Percentiles rank a stretch among this genome's conserved stretches.
phyloP scores from a whole-genome alignment of 2,797 vertebrate species.

The Merluccius polli region DNA sequence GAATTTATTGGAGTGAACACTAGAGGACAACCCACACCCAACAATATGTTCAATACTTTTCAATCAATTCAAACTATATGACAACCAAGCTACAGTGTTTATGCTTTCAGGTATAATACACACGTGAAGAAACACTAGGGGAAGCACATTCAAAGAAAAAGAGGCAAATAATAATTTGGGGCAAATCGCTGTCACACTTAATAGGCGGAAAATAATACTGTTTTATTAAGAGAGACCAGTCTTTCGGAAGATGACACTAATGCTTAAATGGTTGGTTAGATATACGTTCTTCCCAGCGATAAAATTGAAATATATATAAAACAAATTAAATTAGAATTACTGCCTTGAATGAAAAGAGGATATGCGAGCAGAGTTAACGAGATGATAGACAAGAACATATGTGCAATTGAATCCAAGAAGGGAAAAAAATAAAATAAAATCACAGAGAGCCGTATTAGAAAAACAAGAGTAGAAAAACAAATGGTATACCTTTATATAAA shows the following conservation, averaged over 20 bases:
- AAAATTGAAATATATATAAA: constrained; percentile 1
- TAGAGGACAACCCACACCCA: constrained; percentile 30
- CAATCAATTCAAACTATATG: constrained; percentile 24
- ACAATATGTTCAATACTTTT: constrained; percentile 17
- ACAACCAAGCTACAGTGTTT: constrained; percentile 11
- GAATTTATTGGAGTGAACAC: constrained; percentile 27
- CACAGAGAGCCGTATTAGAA: constrained; percentile 20
- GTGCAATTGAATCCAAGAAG: constrained; percentile 39
- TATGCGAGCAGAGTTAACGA: constrained; percentile 15
- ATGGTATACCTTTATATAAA: constrained; percentile 59
- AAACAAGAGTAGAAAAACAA: constrained; percentile 36
- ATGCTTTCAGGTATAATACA: background rate
- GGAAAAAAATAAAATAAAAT: too few relatives aligned
- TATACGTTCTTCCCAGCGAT: background rate
- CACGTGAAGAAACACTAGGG: background rate
- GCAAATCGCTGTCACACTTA: background rate
- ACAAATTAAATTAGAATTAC: constrained; percentile 21
- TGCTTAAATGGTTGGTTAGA: background rate
- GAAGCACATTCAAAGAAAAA: background rate
- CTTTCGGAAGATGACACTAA: constrained; percentile 19
- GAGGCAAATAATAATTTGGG: background rate
- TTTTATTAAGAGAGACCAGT: constrained; percentile 9
- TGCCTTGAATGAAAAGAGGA: constrained; percentile 21
- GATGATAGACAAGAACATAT: constrained; percentile 28
- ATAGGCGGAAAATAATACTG: constrained; percentile 11